Conservation (phyloP, 2,113 vertebrate genomes). For the Pelobates fuscus region DNA sequence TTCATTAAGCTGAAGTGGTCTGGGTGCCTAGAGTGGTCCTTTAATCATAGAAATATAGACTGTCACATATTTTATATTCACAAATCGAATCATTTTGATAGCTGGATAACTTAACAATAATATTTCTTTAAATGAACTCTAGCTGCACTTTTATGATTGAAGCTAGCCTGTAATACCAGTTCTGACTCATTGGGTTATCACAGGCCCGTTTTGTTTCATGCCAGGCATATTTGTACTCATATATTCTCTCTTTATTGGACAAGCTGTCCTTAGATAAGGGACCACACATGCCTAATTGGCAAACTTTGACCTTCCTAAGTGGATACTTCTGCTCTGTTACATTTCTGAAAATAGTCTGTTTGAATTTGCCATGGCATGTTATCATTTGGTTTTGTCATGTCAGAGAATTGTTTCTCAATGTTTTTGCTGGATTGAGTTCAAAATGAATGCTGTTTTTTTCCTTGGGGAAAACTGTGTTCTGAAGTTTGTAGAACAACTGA, state of each 20-base stretch:
- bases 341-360: constrained; percentile 20
- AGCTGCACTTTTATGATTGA: constrained; percentile 5
- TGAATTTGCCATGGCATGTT: constrained; percentile 19
- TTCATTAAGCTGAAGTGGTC: too few relatives aligned
- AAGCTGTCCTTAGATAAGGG: constrained; percentile 1
- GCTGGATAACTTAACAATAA: too few relatives aligned
- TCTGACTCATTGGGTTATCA: constrained; percentile 13
- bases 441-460: constrained; percentile 8
- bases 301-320: constrained; percentile 28
- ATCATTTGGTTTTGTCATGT: constrained; percentile 13
- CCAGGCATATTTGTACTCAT: neutral
- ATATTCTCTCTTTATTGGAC: constrained; percentile 16
- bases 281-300: neutral
- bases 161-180: neutral
- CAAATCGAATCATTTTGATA: too few relatives aligned
- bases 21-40: too few relatives aligned
- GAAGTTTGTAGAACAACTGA: neutral
- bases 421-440: neutral
- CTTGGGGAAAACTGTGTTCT: neutral
- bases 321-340: constrained; percentile 35
- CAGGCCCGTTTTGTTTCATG: constrained; percentile 9
- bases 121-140: neutral
- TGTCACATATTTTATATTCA: too few relatives aligned
- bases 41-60: too few relatives aligned
- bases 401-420: neutral